phyloP scores from a whole-genome alignment of 2,797 vertebrate species.

The Ptychadena robeensis region DNA sequence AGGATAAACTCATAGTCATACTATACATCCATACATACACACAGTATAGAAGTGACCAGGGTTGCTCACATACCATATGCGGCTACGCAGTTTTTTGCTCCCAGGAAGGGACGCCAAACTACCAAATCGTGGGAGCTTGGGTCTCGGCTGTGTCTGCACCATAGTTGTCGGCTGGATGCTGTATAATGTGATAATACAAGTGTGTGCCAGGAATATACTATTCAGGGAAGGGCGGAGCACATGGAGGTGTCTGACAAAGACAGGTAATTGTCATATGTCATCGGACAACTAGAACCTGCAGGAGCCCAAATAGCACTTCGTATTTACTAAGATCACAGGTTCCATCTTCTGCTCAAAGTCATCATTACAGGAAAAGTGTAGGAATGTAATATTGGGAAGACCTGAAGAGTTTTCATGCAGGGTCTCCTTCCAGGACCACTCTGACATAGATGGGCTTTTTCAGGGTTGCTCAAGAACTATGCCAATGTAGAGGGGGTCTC shows the following conservation, averaged over 20 bases:
- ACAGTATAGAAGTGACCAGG: not conserved
- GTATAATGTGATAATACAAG: not conserved
- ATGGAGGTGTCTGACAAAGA: not conserved
- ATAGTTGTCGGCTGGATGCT: not conserved
- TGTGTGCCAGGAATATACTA: not conserved
- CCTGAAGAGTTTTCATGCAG: no score
- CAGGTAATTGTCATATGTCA: not conserved
- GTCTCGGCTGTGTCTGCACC: constrained; percentile 26
- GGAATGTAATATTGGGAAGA: no score
- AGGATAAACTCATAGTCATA: not conserved
- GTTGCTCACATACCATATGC: constrained; percentile 21
- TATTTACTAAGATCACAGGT: no score
- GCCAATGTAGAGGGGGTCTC: no score
- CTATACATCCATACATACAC: not conserved
- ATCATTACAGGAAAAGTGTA: no score
- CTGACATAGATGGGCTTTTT: no score
- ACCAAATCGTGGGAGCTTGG: not conserved
- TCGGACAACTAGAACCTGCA: no score
- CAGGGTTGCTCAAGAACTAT: no score
- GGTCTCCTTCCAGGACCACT: no score
- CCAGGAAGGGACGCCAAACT: not conserved
- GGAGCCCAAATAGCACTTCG: no score
- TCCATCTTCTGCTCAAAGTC: no score
- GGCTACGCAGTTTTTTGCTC: constrained; percentile 18
- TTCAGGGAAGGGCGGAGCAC: not conserved